Base-by-base conservation (phyloP, 2,113 vertebrate genomes). In the Tichodroma muraria region DNA sequence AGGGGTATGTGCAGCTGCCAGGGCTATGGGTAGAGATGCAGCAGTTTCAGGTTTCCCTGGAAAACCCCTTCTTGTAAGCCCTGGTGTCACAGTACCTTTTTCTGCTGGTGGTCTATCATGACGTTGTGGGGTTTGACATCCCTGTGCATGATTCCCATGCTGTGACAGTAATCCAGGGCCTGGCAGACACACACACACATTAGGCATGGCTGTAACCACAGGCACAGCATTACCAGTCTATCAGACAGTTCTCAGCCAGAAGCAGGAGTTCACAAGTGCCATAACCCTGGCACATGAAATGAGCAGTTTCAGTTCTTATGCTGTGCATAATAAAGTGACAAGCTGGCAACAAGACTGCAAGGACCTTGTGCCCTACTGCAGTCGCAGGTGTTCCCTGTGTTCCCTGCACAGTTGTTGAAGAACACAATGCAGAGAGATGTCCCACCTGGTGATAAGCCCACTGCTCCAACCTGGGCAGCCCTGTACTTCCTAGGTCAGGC, bases 121-220 rank as follows among this genome's bases (percentile, higher is more conserved):
- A 99, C 99, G 86, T 99, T 99, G 98, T 99, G 99, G 80, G 99
- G 99, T 97, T 99, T 99, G 96, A 99, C 99, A 45, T 99, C 99
- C 87, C 99, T 98, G 98, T 99, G 99, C 99, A 99, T 99, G 98
- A 99, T 99, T 57, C 99, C 99, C 98, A 99, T 99, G 98, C 99
- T 99, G 97, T 99, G 99, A 96, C 99, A 99, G 98, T 99, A 99
- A 98, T 99, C 99, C 98, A 99, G 98, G 97, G 99, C 99, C 99
- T 99, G 96, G 96, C 76, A 93, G 88, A 95, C 80, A 98, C 49
- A 97, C 44, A 81, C 10, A 69, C 63, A 83, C 6, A 24, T 93
- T 57, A 97, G 87, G 85, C 54, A 95, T 2, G 37, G 31, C 66
- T 33, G 14, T 47, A 56, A 73, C 49, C 49, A 61, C 1, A 4